Evolutionary conservation across 2,797 vertebrate species (phyloP).

Genomic region (Todus mexicanus): DNA sequence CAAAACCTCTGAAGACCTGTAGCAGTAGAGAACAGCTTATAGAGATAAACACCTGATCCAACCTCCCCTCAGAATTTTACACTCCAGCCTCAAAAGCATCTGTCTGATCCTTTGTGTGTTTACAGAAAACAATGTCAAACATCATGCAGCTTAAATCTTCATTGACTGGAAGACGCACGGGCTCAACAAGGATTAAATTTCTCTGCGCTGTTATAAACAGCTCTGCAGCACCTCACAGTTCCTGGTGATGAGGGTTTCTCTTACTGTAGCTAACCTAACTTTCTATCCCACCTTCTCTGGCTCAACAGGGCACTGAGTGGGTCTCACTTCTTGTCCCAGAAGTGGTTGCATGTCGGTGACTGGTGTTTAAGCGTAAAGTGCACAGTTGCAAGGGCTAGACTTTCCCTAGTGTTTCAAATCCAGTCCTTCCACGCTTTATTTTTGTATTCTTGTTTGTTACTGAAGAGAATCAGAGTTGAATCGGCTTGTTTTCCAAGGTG

Average conservation of each 20-base stretch:
- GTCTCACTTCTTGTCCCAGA: background rate
- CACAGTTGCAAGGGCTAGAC: background rate
- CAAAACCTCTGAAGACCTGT: background rate
- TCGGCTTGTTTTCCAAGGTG: background rate
- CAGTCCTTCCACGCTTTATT: background rate
- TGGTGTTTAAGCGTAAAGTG: background rate
- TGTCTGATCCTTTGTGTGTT: background rate
- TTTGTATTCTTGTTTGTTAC: background rate
- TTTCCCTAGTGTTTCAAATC: background rate
- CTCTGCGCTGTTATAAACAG: background rate
- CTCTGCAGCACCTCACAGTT: background rate
- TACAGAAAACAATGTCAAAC: slow-evolving; percentile 1
- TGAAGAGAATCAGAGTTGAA: background rate
- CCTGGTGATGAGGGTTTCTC: background rate
- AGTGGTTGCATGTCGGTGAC: background rate
- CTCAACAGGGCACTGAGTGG: background rate
- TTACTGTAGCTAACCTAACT: background rate
- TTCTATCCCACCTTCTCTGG: background rate
- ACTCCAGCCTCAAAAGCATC: background rate
- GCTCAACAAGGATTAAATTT: background rate
- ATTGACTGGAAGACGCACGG: background rate
- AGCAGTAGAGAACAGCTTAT: background rate
- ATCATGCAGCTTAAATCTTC: background rate
- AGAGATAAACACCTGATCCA: background rate
- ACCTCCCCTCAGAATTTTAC: background rate